phyloP scores from a whole-genome alignment of 2,888 invertebrate genomes.

The Apotomis capreana region DNA sequence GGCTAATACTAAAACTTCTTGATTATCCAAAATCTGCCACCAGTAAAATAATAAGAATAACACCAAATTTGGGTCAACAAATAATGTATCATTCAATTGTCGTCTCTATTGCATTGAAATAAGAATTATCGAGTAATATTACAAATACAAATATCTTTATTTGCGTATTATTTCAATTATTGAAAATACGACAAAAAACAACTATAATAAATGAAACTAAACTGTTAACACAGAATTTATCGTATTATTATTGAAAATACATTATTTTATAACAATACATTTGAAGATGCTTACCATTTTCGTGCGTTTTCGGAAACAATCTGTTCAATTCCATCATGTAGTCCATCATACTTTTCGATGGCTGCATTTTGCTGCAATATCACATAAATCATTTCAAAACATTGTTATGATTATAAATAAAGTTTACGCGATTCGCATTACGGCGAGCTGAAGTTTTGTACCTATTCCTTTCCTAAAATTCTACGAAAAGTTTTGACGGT shows the following conservation, averaged over 20 bases:
- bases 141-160: not conserved
- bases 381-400: constrained; percentile 48
- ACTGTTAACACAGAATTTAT: not conserved
- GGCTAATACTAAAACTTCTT: not conserved
- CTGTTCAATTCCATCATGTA: constrained; percentile 64
- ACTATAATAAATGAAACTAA: not conserved
- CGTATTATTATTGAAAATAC: not conserved
- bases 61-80: constrained; percentile 4
- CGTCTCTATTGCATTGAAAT: constrained; percentile 1
- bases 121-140: not conserved
- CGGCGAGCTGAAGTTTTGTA: constrained; percentile 1
- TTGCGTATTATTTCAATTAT: too few relatives aligned
- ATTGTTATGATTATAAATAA: constrained; percentile 26
- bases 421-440: not conserved
- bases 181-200: not conserved
- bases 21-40: not conserved
- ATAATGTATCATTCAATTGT: not conserved
- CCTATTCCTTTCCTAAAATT: constrained; percentile 9
- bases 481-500: constrained; percentile 30
- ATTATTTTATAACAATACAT: constrained; percentile 2
- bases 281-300: constrained; percentile 59
- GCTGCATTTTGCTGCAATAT: constrained; percentile 59
- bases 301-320: constrained; percentile 56
- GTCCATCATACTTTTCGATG: constrained; percentile 59
- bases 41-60: not conserved